Base-by-base conservation (phyloP, 2,888 invertebrate genomes). In the Netelia virgata region DNA sequence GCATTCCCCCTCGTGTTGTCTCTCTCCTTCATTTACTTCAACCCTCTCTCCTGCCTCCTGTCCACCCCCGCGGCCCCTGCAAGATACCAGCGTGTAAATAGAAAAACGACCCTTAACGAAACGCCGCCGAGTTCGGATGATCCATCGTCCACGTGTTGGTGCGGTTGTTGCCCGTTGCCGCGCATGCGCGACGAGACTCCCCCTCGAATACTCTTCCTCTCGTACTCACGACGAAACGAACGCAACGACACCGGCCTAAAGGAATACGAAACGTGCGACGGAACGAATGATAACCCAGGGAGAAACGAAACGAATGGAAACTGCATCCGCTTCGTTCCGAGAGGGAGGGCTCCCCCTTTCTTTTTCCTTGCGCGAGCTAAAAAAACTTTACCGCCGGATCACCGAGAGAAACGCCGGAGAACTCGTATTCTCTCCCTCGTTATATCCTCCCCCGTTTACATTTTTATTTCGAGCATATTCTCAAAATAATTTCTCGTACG, bases 101-200 rank as follows among this genome's bases (percentile, higher is more conserved):
- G 66, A 82, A 84, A 76, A 84, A 69, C 66, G 82, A 82, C 53
- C 57, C 64, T 82, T 70, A 78, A 78, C 73, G 73, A 70, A 84
- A 81, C 64, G 64, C 78, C 50, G 18, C 61, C 41, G 47, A 61
- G 10, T 20, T 18, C n/a, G 63, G 64, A 63, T 76, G 66, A 84
- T 84, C 75, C 66, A 84, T 84, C 83, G 80, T 76, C 47, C 72
- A 61, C 76, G 68, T 80, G 63, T 70, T 63, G 63, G 55, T 59
- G 72, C 64, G 20, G 3, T 74, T 63, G 18, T 43, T 23, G n/a
- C 63, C n/a, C 73, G 66, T 36, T 9, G 23, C 5, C 16, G 36
- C 3, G 36, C 28, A 41, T 10, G 20, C 11, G 28, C 50, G 14
- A 47, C 47, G 11, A 61, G 18, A 69, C 43, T 18, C 73, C 36